Base-by-base conservation (phyloP, 2,113 vertebrate species). In the Rynchops niger region DNA sequence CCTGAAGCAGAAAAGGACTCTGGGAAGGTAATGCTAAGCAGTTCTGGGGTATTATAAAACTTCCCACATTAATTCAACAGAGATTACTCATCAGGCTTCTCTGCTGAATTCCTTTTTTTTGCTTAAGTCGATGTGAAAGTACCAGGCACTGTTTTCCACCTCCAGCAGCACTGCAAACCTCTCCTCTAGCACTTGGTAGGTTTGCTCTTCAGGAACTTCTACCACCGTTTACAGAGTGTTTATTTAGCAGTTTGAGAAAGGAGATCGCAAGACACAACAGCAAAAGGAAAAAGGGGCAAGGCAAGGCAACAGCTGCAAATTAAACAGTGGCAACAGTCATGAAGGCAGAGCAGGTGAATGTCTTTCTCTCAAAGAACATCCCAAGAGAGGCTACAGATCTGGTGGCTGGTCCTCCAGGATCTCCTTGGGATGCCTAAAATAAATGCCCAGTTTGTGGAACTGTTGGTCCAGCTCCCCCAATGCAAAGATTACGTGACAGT, bases 401-500 rank as follows among this genome's bases (percentile, higher is more conserved):
- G 40, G 34, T 36, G 84, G 45, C 45, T 88, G 74, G 49, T 89
- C 42, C 36, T 77, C 23, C 77, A 77, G 40, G 47, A 50, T 18
- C 38, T 42, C 67, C 80, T 56, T 73, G 62, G 56, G 88, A 80
- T 50, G 67, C 77, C 69, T 77, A 73, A 88, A 94, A 95, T 63
- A 90, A 97, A 91, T 83, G 93, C 36, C 87, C 82, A 27, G 83
- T 69, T 83, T 83, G 32, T 78, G 66, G 79, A 91, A 82, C 30
- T 49, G 56, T 72, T 81, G 71, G 93, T 92, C 90, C 93, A 66
- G 18, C 61, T 73, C 52, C 67, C 49, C 56, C 87, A 70, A 4
- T 22, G 62, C 90, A 95, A 69, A 93, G 89, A 88, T 94, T 95
- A 94, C 77, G 77, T 97, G 96, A 97, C 97, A 97, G 95, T 91